Conservation (phyloP, 2,888 invertebrate species). For the Cryptophagus acutangulus region DNA sequence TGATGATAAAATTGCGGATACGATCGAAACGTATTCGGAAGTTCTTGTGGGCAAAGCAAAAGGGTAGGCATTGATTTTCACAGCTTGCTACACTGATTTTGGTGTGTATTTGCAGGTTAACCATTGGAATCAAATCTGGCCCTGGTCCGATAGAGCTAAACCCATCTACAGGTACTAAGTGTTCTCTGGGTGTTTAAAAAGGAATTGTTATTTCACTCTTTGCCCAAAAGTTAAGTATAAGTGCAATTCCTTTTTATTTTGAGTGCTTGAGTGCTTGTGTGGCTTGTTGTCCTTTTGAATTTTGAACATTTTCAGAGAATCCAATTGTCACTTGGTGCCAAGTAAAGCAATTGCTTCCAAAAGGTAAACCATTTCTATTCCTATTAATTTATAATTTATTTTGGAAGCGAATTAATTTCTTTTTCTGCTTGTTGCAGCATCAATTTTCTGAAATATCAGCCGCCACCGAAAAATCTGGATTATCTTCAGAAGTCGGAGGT, state of each 20-base stretch:
- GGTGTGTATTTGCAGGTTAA: slow-evolving; percentile 56
- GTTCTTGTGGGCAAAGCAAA: slow-evolving; percentile 77
- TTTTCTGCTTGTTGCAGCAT: slow-evolving; percentile 57
- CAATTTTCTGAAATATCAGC: slow-evolving; percentile 87
- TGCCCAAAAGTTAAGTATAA: background rate
- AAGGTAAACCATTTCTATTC: slow-evolving; percentile 29
- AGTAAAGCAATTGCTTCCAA: slow-evolving; percentile 33
- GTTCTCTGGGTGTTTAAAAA: slow-evolving; percentile 4
- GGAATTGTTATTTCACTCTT: slow-evolving; percentile 1
- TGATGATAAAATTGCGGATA: slow-evolving; percentile 82
- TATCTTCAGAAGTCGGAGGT: slow-evolving; percentile 76
- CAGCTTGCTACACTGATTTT: slow-evolving; percentile 12
- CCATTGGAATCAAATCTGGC: slow-evolving; percentile 59
- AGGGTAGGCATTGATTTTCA: slow-evolving; percentile 60
- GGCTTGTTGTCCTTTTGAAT: too few species aligned
- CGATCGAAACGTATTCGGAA: slow-evolving; percentile 79
- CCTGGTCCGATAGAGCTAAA: slow-evolving; percentile 55
- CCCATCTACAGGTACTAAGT: slow-evolving; percentile 55
- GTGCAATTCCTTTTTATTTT: slow-evolving; percentile 5
- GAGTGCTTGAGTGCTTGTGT: slow-evolving; percentile 6
- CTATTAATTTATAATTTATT: background rate
- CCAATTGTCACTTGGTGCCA: slow-evolving; percentile 52
- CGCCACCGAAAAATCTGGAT: slow-evolving; percentile 68
- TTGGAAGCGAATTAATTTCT: background rate
- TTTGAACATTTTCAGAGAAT: slow-evolving; percentile 51